Evolutionary conservation across 2,888 invertebrate genomes (phyloP).

Genomic region (Coenonympha glycerion): DNA sequence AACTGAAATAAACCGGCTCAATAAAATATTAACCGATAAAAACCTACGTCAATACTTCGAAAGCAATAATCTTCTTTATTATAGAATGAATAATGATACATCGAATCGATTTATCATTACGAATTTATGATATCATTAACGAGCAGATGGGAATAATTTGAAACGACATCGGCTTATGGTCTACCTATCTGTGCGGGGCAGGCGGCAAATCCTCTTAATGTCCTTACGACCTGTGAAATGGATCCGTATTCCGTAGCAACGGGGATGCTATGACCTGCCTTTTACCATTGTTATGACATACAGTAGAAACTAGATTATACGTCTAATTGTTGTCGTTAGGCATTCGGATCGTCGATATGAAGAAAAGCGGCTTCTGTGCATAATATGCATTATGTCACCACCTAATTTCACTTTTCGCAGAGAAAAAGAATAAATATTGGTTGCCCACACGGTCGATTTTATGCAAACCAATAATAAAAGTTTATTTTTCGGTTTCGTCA

Average conservation of each 20-base stretch:
- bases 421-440: no score
- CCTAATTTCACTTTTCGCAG: no score
- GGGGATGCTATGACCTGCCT: background rate
- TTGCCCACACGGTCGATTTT: no score
- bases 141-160: conserved; percentile 3
- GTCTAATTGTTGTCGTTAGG: no score
- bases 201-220: conserved; percentile 14
- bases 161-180: background rate
- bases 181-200: conserved; percentile 3
- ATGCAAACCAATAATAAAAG: no score
- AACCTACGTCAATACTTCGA: background rate
- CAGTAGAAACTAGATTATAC: no score
- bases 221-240: conserved; percentile 22
- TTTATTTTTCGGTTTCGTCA: no score
- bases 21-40: background rate
- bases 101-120: conserved; percentile 4
- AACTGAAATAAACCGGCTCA: no score
- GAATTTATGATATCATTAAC: background rate
- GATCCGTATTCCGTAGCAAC: conserved; percentile 8
- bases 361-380: no score
- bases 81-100: background rate
- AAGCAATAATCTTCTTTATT: conserved; percentile 3
- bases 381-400: no score
- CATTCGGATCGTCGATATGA: no score
- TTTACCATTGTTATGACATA: no score